A percentile compares a stretch with the other conserved stretches of the same genome.
These are phyloP conservation scores for Agrotis segetum DNA, from an alignment of 2,888 invertebrate species.

Conservation along the genomic window DNA sequence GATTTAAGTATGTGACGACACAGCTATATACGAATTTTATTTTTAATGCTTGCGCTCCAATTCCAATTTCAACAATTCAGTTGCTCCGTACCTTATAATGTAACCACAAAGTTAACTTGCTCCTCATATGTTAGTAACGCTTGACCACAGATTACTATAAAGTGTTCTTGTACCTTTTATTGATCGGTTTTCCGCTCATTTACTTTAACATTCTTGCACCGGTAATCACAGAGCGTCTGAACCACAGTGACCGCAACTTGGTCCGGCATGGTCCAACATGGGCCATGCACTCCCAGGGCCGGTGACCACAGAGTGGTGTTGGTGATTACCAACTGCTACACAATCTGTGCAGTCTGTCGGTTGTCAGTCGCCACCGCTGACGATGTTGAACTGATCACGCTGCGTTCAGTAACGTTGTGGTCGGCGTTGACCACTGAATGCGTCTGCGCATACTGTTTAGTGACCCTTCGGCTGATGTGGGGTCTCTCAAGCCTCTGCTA, in stretches of 20 bases:
- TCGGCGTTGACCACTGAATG: slow-evolving; percentile 37
- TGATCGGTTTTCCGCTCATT: slow-evolving; percentile 17
- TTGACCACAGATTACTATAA: slow-evolving; percentile 22
- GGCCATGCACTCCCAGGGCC: not conserved
- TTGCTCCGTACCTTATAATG: not conserved
- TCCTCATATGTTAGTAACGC: not conserved
- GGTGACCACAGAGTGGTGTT: not conserved
- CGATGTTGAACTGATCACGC: slow-evolving; percentile 15
- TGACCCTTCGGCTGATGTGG: slow-evolving; percentile 11
- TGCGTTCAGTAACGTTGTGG: slow-evolving; percentile 21
- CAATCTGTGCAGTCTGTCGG: slow-evolving; percentile 8
- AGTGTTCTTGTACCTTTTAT: slow-evolving; percentile 1
- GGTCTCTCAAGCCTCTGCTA: not conserved
- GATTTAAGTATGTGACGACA: not conserved
- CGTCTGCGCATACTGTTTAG: slow-evolving; percentile 29
- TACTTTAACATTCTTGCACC: slow-evolving; percentile 5
- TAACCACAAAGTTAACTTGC: not conserved
- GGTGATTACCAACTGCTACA: slow-evolving; percentile 31
- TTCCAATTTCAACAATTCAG: too few species aligned
- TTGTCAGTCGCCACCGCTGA: slow-evolving; percentile 14
- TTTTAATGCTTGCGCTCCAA: too few species aligned
- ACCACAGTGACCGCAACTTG: slow-evolving; percentile 46
- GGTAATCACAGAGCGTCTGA: not conserved
- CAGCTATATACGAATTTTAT: too few species aligned
- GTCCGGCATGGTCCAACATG: slow-evolving; percentile 2